A percentile compares a stretch with the other conserved stretches of the same genome.
These are phyloP conservation scores for Zophobas atratus DNA, from an alignment of 1,140 invertebrate species.

Conservation along the genomic window DNA sequence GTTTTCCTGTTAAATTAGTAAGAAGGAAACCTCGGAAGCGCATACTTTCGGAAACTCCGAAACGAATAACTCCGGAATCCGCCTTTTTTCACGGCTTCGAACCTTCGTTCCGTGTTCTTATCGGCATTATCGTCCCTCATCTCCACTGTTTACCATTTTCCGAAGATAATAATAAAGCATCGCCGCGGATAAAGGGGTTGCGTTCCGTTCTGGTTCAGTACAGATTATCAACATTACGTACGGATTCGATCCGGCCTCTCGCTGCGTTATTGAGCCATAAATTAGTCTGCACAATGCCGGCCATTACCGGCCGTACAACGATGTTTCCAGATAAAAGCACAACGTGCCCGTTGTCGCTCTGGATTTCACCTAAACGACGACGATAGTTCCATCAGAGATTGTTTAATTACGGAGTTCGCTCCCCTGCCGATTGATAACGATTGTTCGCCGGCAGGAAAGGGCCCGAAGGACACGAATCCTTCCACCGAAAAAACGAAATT, in stretches of 20 bases:
- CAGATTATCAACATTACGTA: constrained; percentile 61
- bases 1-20: too few relatives aligned
- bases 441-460: too few relatives aligned
- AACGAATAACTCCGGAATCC: too few relatives aligned
- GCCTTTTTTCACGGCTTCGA: too few relatives aligned
- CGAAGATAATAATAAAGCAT: constrained; percentile 50
- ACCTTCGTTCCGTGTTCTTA: too few relatives aligned
- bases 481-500: too few relatives aligned
- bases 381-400: constrained; percentile 21
- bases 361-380: constrained; percentile 45
- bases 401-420: constrained; percentile 45
- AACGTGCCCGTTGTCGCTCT: constrained; percentile 49
- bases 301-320: constrained; percentile 58
- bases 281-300: constrained; percentile 60
- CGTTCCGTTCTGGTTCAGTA: constrained; percentile 59
- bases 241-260: constrained; percentile 55
- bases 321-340: constrained; percentile 59
- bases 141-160: constrained; percentile 25
- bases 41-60: too few relatives aligned
- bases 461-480: too few relatives aligned
- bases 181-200: constrained; percentile 45
- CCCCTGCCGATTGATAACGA: constrained; percentile 11
- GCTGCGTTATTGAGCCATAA: constrained; percentile 61
- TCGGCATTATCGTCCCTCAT: too few relatives aligned
- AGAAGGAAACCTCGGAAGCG: too few relatives aligned